Percentiles rank a stretch among this genome's conserved stretches.
These are phyloP conservation scores for Girardinichthys multiradiatus DNA, from an alignment of 2,113 vertebrate genomes.

Conservation along the genomic window DNA sequence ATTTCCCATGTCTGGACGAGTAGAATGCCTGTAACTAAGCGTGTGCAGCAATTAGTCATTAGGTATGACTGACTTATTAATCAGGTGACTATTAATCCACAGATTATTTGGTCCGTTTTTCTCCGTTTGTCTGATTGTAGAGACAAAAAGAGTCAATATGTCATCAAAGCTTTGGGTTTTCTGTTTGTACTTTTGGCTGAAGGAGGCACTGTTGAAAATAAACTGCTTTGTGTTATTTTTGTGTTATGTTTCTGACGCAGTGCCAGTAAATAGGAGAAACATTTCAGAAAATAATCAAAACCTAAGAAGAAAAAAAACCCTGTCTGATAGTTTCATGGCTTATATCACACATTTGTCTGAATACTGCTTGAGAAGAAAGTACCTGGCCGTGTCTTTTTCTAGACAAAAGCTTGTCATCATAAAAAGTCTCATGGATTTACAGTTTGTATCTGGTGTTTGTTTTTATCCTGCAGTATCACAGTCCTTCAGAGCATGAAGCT, in stretches of 20 bases:
- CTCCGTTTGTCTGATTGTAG: not conserved
- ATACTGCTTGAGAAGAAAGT: not conserved
- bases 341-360: not conserved
- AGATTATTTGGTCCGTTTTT: not conserved
- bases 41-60: not conserved
- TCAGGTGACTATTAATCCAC: not conserved
- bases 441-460: not conserved
- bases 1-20: too few species aligned
- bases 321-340: too few species aligned
- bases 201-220: not conserved
- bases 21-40: too few species aligned
- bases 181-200: not conserved
- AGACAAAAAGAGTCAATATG: not conserved
- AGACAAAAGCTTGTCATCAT: not conserved
- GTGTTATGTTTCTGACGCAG: not conserved
- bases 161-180: not conserved
- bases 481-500: constrained; percentile 98
- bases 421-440: not conserved
- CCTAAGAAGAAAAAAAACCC: too few species aligned
- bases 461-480: constrained; percentile 83
- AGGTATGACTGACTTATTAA: not conserved
- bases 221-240: not conserved
- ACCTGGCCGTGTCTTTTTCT: not conserved
- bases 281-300: not conserved
- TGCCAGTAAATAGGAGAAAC: not conserved